Evolutionary conservation across 2,113 vertebrate species (phyloP).

Genomic region (Bagarius yarrelli): DNA sequence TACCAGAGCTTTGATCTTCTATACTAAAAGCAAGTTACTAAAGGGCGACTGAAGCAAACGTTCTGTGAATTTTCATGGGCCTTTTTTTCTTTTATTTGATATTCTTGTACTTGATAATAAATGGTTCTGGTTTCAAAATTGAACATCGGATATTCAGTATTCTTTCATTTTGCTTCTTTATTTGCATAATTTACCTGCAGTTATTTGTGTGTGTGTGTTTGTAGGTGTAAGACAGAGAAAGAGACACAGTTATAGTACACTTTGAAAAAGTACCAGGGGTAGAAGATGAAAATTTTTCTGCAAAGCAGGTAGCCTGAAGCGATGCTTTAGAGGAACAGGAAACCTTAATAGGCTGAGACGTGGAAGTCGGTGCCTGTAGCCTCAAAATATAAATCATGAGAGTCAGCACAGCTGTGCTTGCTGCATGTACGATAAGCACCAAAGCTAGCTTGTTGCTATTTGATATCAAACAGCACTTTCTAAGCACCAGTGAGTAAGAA

Average conservation of each 20-base stretch:
- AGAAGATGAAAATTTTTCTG: constrained; percentile 65
- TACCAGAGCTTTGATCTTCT: constrained; percentile 60
- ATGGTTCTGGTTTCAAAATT: constrained; percentile 71
- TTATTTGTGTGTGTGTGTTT: constrained; percentile 14
- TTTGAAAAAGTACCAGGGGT: constrained; percentile 53
- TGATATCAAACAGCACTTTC: constrained; percentile 33
- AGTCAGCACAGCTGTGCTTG: constrained; percentile 61
- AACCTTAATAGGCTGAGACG: constrained; percentile 71
- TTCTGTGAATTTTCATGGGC: constrained; percentile 59
- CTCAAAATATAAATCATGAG: constrained; percentile 58
- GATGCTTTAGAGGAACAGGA: constrained; percentile 64
- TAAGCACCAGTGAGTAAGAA: not conserved
- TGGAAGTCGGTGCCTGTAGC: constrained; percentile 65
- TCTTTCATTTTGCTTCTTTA: constrained; percentile 30
- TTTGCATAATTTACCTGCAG: not conserved
- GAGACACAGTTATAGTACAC: not conserved
- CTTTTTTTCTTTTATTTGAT: constrained; percentile 69
- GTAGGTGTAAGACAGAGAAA: not conserved
- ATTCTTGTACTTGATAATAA: constrained; percentile 81
- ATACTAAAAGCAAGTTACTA: constrained; percentile 57
- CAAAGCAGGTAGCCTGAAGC: constrained; percentile 68
- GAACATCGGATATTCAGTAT: constrained; percentile 42
- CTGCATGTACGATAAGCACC: constrained; percentile 24
- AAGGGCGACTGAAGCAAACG: constrained; percentile 58
- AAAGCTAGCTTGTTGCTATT: constrained; percentile 39